phyloP scores from a whole-genome alignment of 2,888 invertebrate genomes.

The Stenodema calcarata region DNA sequence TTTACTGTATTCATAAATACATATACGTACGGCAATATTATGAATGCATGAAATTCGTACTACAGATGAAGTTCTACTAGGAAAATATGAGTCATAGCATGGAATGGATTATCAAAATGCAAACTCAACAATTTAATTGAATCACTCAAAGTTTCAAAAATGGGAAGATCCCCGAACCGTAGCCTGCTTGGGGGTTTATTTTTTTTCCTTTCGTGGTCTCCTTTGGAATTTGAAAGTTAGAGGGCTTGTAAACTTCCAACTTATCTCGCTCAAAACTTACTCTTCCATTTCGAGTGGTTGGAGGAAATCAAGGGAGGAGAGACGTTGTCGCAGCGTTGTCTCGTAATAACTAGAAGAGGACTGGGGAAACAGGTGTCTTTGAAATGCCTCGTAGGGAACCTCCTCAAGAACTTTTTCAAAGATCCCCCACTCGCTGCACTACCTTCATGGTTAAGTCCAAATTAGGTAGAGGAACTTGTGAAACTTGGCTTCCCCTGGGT shows the following conservation, averaged over 20 bases:
- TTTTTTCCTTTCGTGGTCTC: not conserved
- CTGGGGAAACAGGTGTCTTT: conserved; percentile 1
- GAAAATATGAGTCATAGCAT: too few species aligned
- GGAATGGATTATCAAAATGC: too few species aligned
- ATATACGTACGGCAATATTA: too few species aligned
- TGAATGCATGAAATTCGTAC: too few species aligned
- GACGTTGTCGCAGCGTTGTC: not conserved
- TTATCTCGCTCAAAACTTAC: conserved; percentile 1
- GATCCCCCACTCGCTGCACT: not conserved
- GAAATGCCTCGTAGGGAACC: not conserved
- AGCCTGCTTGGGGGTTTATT: not conserved
- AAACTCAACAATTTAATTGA: too few species aligned
- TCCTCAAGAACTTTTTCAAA: not conserved
- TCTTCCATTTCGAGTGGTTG: not conserved
- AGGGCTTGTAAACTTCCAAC: not conserved
- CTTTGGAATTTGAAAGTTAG: not conserved
- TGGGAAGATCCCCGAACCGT: not conserved
- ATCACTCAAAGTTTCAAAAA: not conserved
- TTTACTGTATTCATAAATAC: too few species aligned
- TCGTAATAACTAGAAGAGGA: not conserved
- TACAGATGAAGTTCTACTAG: too few species aligned
- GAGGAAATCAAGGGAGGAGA: not conserved
- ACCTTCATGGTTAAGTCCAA: not conserved
- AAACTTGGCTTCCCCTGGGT: not conserved
- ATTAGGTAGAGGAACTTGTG: not conserved